Percentiles rank a stretch among this genome's conserved stretches.
Conservation (phyloP, 2,888 invertebrate species). For the Nomada goodeniana region DNA sequence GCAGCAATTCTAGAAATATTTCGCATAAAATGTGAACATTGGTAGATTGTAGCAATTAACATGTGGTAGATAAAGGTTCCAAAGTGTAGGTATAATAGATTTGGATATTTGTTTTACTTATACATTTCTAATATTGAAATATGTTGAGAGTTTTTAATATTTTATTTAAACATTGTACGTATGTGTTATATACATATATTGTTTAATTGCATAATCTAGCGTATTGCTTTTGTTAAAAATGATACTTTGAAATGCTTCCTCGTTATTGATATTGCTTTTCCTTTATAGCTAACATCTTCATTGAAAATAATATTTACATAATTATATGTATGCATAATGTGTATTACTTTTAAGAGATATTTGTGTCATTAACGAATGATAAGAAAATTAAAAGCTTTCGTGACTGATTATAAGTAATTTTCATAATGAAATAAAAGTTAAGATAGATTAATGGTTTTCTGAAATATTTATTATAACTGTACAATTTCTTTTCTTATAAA, state of each 20-base stretch:
- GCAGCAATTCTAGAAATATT: constrained; percentile 26
- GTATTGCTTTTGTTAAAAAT: constrained; percentile 11
- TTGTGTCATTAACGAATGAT: constrained; percentile 31
- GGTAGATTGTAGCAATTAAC: constrained; percentile 43
- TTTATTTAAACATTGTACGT: constrained; percentile 10
- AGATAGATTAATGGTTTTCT: constrained; percentile 28
- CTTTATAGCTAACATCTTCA: constrained; percentile 15
- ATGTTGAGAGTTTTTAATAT: background rate
- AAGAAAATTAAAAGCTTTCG: constrained; percentile 44
- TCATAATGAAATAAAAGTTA: constrained; percentile 28
- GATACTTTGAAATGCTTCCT: constrained; percentile 37
- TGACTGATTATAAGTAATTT: constrained; percentile 34
- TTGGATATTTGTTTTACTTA: background rate
- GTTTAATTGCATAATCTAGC: background rate
- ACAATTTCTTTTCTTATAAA: background rate
- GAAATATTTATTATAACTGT: constrained; percentile 30
- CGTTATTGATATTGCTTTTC: constrained; percentile 18
- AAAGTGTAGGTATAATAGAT: background rate
- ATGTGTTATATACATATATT: constrained; percentile 29
- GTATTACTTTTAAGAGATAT: constrained; percentile 20
- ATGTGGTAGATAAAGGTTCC: constrained; percentile 41
- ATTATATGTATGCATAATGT: constrained; percentile 7
- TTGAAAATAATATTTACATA: constrained; percentile 30
- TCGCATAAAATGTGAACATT: constrained; percentile 26
- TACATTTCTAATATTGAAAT: background rate